Conservation (phyloP, 2,888 invertebrate species). For the Punctoribates punctum region DNA sequence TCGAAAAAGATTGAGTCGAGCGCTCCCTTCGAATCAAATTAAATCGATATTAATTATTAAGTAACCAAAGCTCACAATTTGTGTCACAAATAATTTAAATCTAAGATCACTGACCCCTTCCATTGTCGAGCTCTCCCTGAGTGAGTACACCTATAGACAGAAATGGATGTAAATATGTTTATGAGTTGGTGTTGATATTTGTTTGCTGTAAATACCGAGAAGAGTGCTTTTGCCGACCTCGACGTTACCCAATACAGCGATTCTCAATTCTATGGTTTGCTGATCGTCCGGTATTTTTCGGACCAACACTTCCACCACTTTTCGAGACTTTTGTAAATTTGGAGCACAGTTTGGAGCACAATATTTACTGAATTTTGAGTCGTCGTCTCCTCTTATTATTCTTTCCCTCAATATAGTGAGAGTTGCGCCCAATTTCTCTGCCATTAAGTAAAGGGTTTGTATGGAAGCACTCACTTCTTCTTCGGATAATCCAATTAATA, state of each 20-base stretch:
- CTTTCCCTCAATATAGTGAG: slow-evolving; percentile 70
- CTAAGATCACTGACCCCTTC: slow-evolving; percentile 58
- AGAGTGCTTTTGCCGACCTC: slow-evolving; percentile 97
- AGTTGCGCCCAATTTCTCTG: slow-evolving; percentile 72
- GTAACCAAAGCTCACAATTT: no score
- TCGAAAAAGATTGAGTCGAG: slow-evolving; percentile 87
- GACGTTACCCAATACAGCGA: slow-evolving; percentile 90
- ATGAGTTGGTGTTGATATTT: no score
- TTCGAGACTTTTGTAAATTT: slow-evolving; percentile 28
- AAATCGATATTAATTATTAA: no score
- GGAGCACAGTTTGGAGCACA: no score
- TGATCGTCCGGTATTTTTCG: slow-evolving; percentile 80
- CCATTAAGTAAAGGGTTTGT: slow-evolving; percentile 81
- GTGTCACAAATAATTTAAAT: no score
- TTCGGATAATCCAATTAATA: slow-evolving; percentile 66
- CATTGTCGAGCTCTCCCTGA: slow-evolving; percentile 93
- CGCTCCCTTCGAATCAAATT: slow-evolving; percentile 63
- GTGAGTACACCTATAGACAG: slow-evolving; percentile 66
- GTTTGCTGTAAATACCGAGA: slow-evolving; percentile 61
- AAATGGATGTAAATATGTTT: neutral
- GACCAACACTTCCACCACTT: slow-evolving; percentile 69
- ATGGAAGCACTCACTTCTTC: slow-evolving; percentile 82
- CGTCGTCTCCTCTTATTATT: slow-evolving; percentile 53
- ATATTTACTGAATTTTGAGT: slow-evolving; percentile 35
- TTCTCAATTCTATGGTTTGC: slow-evolving; percentile 80